Conservation (phyloP, 2,113 vertebrate genomes). For the Gorsachius goisagi region DNA sequence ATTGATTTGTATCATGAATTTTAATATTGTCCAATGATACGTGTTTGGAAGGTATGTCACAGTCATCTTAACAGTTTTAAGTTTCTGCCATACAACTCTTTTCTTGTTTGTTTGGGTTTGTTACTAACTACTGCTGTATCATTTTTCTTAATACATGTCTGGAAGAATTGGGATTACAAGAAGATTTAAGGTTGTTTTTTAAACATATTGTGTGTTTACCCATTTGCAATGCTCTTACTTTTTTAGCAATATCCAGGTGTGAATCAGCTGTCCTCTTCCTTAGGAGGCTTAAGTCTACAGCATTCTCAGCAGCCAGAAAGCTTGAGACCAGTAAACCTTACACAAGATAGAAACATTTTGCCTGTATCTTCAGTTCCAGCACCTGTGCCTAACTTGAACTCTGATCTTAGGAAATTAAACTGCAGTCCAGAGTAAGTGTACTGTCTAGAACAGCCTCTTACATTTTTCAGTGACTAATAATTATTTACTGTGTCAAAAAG, state of each 20-base stretch:
- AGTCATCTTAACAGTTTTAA: background rate
- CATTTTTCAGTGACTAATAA: background rate
- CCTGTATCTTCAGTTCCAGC: conserved; percentile 80
- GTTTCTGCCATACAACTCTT: background rate
- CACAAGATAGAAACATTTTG: conserved; percentile 90
- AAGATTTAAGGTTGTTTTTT: background rate
- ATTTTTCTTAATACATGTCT: background rate
- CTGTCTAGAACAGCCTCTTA: background rate
- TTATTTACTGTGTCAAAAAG: background rate
- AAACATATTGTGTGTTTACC: background rate
- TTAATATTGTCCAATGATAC: background rate
- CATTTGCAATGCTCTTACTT: background rate
- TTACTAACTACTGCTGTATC: background rate
- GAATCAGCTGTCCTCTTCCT: conserved; percentile 86
- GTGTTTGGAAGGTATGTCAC: background rate
- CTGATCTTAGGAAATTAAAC: conserved; percentile 91
- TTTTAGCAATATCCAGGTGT: conserved; percentile 85
- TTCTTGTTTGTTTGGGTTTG: background rate
- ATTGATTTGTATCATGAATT: background rate
- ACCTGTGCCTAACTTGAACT: conserved; percentile 90
- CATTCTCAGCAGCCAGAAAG: conserved; percentile 88
- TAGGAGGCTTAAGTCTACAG: conserved; percentile 89
- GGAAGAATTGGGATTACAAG: background rate
- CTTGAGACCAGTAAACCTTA: conserved; percentile 88
- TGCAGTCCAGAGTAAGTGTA: conserved; percentile 93